Evolutionary conservation across 2,113 vertebrate genomes (phyloP).

Genomic region (Coracopsis vasa): DNA sequence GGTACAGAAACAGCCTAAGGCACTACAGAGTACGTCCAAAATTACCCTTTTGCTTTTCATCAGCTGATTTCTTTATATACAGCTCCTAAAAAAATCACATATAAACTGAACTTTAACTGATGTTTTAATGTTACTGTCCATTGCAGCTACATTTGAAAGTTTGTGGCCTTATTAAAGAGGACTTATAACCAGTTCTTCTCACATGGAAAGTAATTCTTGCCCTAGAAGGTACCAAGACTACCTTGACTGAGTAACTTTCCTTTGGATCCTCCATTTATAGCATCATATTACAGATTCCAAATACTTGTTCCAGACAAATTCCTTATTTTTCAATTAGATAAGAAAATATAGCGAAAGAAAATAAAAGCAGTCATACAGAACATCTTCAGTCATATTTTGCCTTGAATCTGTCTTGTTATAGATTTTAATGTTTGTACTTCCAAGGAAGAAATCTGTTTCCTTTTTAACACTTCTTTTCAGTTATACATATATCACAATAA

Average conservation of each 20-base stretch:
- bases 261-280: neutral
- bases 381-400: neutral
- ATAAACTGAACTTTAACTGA: neutral
- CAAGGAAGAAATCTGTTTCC: neutral
- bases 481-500: slow-evolving; percentile 51
- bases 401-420: neutral
- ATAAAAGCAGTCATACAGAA: neutral
- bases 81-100: neutral
- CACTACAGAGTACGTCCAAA: neutral
- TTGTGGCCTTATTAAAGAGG: neutral
- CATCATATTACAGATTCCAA: neutral
- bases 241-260: neutral
- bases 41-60: neutral
- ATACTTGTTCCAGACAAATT: neutral
- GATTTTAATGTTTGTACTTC: neutral
- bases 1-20: neutral
- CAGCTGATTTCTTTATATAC: neutral
- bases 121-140: neutral
- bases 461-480: slow-evolving; percentile 11
- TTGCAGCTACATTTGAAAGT: neutral
- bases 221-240: neutral
- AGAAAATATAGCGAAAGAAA: neutral
- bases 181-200: neutral
- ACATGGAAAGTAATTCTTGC: neutral
- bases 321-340: neutral